Evolutionary conservation across 2,113 vertebrate species (phyloP).

Genomic region (Cyphomyrus plagiostoma): DNA sequence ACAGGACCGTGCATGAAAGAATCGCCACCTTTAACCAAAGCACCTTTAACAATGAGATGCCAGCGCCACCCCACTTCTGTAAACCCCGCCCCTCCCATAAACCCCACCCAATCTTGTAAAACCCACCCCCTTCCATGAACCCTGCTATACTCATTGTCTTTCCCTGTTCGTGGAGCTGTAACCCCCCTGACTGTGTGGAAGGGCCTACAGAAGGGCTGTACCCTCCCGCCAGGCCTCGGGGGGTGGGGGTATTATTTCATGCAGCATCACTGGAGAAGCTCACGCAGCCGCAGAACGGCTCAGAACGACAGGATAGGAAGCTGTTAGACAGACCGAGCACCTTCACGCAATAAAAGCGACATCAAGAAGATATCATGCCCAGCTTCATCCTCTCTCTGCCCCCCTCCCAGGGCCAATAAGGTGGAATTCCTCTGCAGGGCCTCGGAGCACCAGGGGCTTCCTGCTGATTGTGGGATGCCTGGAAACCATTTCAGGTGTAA

Average conservation of each 20-base stretch:
- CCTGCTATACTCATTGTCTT: neutral
- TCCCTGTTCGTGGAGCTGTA: neutral
- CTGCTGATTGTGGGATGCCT: constrained; percentile 19
- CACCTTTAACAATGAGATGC: neutral
- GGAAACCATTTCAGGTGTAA: constrained; percentile 24
- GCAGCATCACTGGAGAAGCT: constrained; percentile 37
- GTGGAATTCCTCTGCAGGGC: constrained; percentile 23
- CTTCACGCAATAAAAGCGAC: constrained; percentile 56
- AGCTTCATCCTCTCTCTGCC: constrained; percentile 22
- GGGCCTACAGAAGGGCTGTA: neutral
- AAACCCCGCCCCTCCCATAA: neutral
- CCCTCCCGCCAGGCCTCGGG: neutral
- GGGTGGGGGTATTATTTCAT: neutral
- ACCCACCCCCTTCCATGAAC: neutral
- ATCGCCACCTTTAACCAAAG: neutral
- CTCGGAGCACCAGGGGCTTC: neutral
- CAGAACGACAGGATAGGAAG: constrained; percentile 34
- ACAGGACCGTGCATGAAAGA: neutral
- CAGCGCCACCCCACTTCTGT: neutral
- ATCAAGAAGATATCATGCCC: constrained; percentile 48
- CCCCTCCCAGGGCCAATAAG: neutral
- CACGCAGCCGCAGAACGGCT: constrained; percentile 56
- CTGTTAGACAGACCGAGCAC: constrained; percentile 56
- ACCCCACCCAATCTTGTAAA: neutral
- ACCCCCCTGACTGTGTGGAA: neutral